These are phyloP conservation scores for Busseola fusca DNA, from an alignment of 2,888 invertebrate genomes.

Conservation along the genomic window DNA sequence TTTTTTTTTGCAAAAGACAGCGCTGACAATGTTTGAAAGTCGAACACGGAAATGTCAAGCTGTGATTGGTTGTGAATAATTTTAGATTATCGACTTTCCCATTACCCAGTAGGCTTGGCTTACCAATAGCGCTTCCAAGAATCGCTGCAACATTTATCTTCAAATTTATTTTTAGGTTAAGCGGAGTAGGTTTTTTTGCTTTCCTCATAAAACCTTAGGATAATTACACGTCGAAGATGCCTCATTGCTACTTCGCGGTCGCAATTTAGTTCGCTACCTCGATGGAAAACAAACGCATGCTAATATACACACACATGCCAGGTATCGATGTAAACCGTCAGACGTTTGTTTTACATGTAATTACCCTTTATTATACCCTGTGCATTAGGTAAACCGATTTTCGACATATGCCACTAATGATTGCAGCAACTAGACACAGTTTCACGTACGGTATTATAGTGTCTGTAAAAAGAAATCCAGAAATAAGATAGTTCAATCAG, in stretches of 20 bases:
- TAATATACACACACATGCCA: not conserved
- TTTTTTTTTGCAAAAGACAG: conserved; percentile 15
- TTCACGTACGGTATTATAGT: no score
- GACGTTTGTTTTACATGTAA: not conserved
- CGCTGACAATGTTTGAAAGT: conserved; percentile 23
- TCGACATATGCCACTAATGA: no score
- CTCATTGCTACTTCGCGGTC: not conserved
- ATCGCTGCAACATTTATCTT: not conserved
- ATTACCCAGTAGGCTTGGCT: not conserved
- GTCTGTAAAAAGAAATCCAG: no score
- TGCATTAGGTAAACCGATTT: no score
- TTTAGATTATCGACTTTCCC: conserved; percentile 21
- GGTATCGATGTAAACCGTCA: not conserved
- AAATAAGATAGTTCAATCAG: no score
- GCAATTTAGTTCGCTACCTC: not conserved
- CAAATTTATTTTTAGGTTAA: not conserved
- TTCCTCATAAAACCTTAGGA: not conserved
- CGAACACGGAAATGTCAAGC: conserved; percentile 45
- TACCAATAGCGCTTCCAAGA: not conserved
- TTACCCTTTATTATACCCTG: not conserved
- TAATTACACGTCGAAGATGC: not conserved
- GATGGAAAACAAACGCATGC: not conserved
- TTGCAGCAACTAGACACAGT: no score
- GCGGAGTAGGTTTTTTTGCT: conserved; percentile 1
- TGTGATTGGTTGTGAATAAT: conserved; percentile 50